phyloP scores from a whole-genome alignment of 2,113 vertebrate species.

The Gasterosteus aculeatus region DNA sequence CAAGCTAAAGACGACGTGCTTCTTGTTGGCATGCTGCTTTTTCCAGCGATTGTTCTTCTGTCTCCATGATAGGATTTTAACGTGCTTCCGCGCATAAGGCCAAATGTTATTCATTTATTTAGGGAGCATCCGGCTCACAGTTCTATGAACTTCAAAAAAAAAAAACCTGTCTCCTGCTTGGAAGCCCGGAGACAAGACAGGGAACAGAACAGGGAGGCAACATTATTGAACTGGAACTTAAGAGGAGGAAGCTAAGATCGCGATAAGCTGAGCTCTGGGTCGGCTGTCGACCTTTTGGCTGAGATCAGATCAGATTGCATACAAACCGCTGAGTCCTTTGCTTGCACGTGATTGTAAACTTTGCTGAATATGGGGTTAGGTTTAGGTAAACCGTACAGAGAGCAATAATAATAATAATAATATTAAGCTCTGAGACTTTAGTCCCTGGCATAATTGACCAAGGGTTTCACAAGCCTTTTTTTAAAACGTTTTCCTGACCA shows the following conservation, averaged over 20 bases:
- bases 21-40: not conserved
- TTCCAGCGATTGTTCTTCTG: conserved; percentile 23
- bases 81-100: conserved; percentile 29
- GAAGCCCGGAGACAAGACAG: conserved; percentile 30
- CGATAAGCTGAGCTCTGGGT: conserved; percentile 25
- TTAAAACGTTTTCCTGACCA: not conserved
- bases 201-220: conserved; percentile 13
- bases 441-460: not conserved
- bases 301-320: conserved; percentile 20
- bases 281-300: conserved; percentile 25
- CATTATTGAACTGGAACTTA: conserved; percentile 16
- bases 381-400: not conserved
- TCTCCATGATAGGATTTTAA: conserved; percentile 43
- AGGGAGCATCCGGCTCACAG: conserved; percentile 24
- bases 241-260: conserved; percentile 42
- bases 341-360: not conserved
- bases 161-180: conserved; percentile 18
- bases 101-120: conserved; percentile 9
- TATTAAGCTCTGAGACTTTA: not conserved
- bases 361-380: not conserved
- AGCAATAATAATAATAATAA: conserved; percentile 1
- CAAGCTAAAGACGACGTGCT: not conserved
- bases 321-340: not conserved
- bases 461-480: not conserved
- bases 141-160: not conserved